Base-by-base conservation (phyloP, 2,113 vertebrate species). In the Lagenorhynchus albirostris region DNA sequence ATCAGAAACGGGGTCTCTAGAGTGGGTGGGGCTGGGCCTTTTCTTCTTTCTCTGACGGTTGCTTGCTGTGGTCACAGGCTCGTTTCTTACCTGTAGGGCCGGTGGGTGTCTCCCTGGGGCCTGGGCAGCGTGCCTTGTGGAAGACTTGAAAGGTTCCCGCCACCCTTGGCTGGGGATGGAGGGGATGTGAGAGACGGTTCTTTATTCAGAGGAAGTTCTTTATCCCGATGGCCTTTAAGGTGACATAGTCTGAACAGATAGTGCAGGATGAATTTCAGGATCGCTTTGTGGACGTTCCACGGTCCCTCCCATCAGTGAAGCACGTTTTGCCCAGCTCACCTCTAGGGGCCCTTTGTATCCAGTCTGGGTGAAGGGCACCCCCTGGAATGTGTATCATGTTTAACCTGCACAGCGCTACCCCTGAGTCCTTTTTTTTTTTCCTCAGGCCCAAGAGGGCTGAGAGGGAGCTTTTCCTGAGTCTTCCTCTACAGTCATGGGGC, bases 121-220 rank as follows among this genome's bases (percentile, higher is more conserved):
- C 50, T 11, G 47, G 47, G n/a, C 36, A 44, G 3, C 23, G 1
- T 67, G 13, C 29, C 29, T 4, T 41, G 23, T 31, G 14, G 83
- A 62, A 23, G 41, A 31, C 38, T 31, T 38, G 21, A n/a, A 38
- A 63, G 17, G 2, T 9, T 53, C 62, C 60, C 4, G 1, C 21
- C 50, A 7, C 3, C 6, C 23, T 76, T 60, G 14, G 14, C 58
- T 84, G 23, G 36, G 47, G 20, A 7, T 60, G 33, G 71, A 58
- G 21, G 33, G 20, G 3, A 6, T 12, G 0, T 1, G 23, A 36
- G 47, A 17, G 5, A 21, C 0, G 3, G 29, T 8, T 29, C 41
- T 50, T 63, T 50, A 7, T 50, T 70, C 9, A 20, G 36, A 53
- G 36, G 67, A 50, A 67, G 15, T 1, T 47, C 29, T 67, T 76